Base-by-base conservation (phyloP, 2,797 vertebrate genomes). In the Nyctibius grandis region DNA sequence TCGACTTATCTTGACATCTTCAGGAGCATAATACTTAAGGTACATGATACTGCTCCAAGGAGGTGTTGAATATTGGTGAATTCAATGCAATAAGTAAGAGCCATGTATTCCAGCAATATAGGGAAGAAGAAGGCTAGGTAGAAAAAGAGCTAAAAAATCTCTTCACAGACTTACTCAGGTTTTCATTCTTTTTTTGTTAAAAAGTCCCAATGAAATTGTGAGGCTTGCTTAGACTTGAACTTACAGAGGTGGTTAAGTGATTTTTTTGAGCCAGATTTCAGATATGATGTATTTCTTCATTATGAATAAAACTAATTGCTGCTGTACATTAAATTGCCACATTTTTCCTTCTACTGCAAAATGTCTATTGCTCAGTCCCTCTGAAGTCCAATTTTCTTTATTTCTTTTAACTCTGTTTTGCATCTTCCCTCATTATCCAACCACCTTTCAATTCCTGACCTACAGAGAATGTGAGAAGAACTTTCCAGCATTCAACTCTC, bases 301-400 rank as follows among this genome's bases (percentile, higher is more conserved):
- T 91, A 86, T 8, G 79, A 88, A 47, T 57, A 90, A 85, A 88
- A 60, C 45, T 91, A 95, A 94, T 79, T 91, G 50, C 73, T 91
- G 53, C 50, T 81, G 31, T 72, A 90, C 23, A 53, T 85, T 85
- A 90, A 87, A 25, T 74, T 72, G 61, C 29, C 45, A 42, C 3
- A 2, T 26, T 88, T 80, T 17, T 64, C 51, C 20, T 88, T 74
- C 40, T 22, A 10, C 42, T 64, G 34, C 34, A 76, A 87, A 87
- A 42, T 3, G 2, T 73, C 63, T 82, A 28, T 86, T 88, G 88
- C 42, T 78, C 38, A 90, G 59, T 93, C 47, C 42, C 50, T 95
- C 54, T 88, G 81, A 87, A 87, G 63, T 87, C 29, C 7, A 69
- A 26, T 92, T 94, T 82, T 82, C 44, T 28, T 87, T 79, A 34